Conservation (phyloP, 2,113 vertebrate genomes). For the Chaetops frenatus region DNA sequence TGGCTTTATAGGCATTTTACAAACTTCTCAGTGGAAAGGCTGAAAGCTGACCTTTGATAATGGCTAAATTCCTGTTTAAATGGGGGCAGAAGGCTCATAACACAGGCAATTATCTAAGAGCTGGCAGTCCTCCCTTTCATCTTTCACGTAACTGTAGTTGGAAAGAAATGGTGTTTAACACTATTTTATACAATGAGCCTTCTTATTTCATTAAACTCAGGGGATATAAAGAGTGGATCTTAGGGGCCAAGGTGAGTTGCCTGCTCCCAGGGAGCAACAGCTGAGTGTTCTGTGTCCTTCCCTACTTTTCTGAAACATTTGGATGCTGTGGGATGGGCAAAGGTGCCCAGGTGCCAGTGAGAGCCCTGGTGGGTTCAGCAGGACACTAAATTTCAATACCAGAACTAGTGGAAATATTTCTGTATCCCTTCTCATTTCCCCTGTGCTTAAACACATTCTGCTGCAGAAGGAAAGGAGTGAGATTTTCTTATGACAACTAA, state of each 20-base stretch:
- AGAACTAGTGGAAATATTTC: neutral
- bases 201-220: neutral
- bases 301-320: neutral
- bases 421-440: neutral
- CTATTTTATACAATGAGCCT: neutral
- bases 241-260: neutral
- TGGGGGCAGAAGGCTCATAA: constrained; percentile 33
- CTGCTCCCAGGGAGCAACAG: neutral
- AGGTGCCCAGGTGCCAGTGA: neutral
- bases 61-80: constrained; percentile 22
- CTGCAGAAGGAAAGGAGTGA: neutral
- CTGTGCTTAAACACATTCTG: neutral
- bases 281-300: neutral
- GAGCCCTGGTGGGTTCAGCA: neutral
- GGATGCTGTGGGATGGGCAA: neutral
- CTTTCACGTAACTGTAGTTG: neutral
- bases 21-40: constrained; percentile 30
- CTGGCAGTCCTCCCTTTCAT: constrained; percentile 23
- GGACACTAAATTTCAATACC: neutral
- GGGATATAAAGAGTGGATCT: neutral
- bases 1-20: constrained; percentile 30
- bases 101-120: neutral
- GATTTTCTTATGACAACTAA: neutral
- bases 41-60: constrained; percentile 39
- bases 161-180: constrained; percentile 24